Evolutionary conservation across 2,113 vertebrate genomes (phyloP), one percentile per base, ranked within the genome.

Genomic region (Menidia beryllina): DNA sequence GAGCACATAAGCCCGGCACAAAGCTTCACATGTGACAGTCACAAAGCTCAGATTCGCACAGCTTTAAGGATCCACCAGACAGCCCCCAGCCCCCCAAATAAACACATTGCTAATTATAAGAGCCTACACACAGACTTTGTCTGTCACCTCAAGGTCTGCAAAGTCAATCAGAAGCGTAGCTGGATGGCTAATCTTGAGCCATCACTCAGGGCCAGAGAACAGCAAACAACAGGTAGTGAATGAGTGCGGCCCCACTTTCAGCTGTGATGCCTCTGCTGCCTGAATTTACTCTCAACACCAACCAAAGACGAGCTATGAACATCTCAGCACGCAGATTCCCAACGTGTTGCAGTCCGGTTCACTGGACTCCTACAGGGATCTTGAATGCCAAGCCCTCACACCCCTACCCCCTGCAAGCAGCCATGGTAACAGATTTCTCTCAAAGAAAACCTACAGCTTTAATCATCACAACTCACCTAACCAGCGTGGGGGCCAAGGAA

Each of bases 121-220:
- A 65, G 63, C 21, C 2, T 21, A 64, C 39, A 51, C 27, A 61
- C 25, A 56, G 63, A 34, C 69, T 48, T 72, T 24, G 67, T 57
- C 52, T 47, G 72, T 74, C 79, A 69, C 53, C 75, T 68, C 47
- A 56, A 26, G 62, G 57, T 94, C 95, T 93, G 84, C n/a, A n/a
- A n/a, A n/a, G 94, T 95, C 90, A 96, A 90, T 69, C 94, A 90
- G 63, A 94, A 91, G 83, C 95, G 95, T 69, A 88, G 88, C 12
- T 91, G 93, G 75, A 67, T 63, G 43, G 60, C 38, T 65, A 21
- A 5, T 4, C 71, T 45, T 38, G 0, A 68, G 26, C 55, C 55
- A 47, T 82, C 83, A 56, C 52, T 77, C 65, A 71, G 14, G 62
- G 36, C 25, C 11, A 61, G 53, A 56, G 63, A 72, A 55, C 66